A percentile compares a stretch with the other conserved stretches of the same genome.
Conservation (phyloP, 2,888 invertebrate genomes). For the Trichopoda pennipes region DNA sequence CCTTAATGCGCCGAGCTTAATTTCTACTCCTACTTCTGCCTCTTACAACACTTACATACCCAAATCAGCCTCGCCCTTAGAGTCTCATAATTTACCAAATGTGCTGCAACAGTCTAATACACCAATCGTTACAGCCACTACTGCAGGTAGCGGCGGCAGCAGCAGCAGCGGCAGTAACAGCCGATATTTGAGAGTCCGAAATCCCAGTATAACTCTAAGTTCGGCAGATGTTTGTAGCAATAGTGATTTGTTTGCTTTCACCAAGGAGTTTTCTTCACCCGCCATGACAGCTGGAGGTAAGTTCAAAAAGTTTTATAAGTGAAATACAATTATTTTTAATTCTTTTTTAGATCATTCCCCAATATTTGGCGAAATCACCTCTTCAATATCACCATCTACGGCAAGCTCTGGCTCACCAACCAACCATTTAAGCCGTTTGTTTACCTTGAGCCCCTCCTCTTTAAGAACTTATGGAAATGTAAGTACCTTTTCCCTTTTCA, state of each 20-base stretch:
- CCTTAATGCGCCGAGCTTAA: slow-evolving; percentile 13
- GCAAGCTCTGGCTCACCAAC: slow-evolving; percentile 77
- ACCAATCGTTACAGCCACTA: slow-evolving; percentile 60
- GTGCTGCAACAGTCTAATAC: slow-evolving; percentile 68
- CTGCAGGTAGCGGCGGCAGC: slow-evolving; percentile 30
- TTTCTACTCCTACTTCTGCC: slow-evolving; percentile 19
- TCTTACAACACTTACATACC: slow-evolving; percentile 63
- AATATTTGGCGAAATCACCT: slow-evolving; percentile 77
- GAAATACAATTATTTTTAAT: not conserved
- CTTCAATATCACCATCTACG: slow-evolving; percentile 76
- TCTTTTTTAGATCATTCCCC: slow-evolving; percentile 75
- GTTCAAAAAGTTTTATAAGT: slow-evolving; percentile 25
- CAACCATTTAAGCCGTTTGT: slow-evolving; percentile 76
- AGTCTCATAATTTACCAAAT: slow-evolving; percentile 76
- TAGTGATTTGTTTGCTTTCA: slow-evolving; percentile 79
- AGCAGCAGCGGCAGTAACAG: slow-evolving; percentile 14
- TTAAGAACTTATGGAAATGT: slow-evolving; percentile 79
- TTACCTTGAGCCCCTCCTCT: slow-evolving; percentile 78
- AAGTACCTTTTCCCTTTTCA: slow-evolving; percentile 67
- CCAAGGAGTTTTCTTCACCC: slow-evolving; percentile 77
- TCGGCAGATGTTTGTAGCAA: slow-evolving; percentile 78
- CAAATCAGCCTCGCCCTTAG: slow-evolving; percentile 76
- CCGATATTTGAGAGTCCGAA: slow-evolving; percentile 75
- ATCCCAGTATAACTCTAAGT: slow-evolving; percentile 78
- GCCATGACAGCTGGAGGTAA: slow-evolving; percentile 74